Conservation (phyloP, 2,797 vertebrate species). For the Adrianichthys oophorus region DNA sequence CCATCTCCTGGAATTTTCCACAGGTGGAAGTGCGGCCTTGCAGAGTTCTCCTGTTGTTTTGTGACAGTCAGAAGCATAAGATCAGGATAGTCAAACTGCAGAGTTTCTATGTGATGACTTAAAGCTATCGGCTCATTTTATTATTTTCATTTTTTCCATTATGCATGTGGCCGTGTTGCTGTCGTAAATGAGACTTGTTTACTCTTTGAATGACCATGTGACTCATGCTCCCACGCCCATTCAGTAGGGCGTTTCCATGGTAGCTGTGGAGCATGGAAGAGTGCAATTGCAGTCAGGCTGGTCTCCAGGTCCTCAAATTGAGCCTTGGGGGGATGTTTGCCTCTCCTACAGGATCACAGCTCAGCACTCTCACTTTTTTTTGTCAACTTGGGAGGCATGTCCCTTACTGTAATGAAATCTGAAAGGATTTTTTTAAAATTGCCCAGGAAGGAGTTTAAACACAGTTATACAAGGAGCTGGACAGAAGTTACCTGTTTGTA, state of each 20-base stretch:
- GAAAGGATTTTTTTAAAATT: constrained; percentile 35
- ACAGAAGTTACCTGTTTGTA: constrained; percentile 53
- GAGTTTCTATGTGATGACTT: neutral
- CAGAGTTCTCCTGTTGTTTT: constrained; percentile 43
- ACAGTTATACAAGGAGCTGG: constrained; percentile 24
- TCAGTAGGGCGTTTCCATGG: constrained; percentile 75
- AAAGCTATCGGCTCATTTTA: constrained; percentile 22
- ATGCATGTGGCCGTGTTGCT: constrained; percentile 41
- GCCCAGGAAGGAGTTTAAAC: constrained; percentile 35
- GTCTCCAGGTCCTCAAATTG: constrained; percentile 67
- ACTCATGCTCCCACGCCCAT: constrained; percentile 74
- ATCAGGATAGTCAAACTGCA: constrained; percentile 9
- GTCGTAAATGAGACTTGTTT: constrained; percentile 84
- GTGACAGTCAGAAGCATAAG: neutral
- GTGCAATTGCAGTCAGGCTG: constrained; percentile 59
- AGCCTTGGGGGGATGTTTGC: constrained; percentile 52
- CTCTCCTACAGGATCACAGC: constrained; percentile 52
- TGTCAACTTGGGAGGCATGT: constrained; percentile 43
- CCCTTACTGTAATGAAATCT: constrained; percentile 38
- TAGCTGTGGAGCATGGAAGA: constrained; percentile 65
- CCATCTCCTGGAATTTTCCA: constrained; percentile 79
- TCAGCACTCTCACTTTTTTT: constrained; percentile 43
- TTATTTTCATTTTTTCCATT: constrained; percentile 11
- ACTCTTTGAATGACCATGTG: constrained; percentile 76
- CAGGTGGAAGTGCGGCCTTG: constrained; percentile 55